Evolutionary conservation across 2,888 invertebrate genomes (phyloP).

Genomic region (Hipparchia semele): DNA sequence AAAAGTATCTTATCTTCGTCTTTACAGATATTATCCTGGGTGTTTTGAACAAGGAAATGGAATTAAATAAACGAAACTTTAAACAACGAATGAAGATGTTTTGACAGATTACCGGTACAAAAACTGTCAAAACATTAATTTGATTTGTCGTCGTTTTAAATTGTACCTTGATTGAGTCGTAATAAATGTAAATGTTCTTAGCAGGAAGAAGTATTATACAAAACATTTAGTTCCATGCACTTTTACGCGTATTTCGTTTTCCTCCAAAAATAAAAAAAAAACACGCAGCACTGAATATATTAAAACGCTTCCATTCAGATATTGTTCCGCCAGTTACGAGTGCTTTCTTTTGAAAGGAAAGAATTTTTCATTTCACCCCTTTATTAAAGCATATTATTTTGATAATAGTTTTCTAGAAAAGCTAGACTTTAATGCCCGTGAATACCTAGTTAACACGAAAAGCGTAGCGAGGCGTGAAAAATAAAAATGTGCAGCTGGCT

Average conservation of each 20-base stretch:
- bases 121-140: no score
- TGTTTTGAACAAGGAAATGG: no score
- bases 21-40: no score
- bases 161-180: no score
- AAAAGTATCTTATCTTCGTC: not conserved
- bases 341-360: slow-evolving; percentile 43
- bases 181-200: not conserved
- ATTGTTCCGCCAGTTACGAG: slow-evolving; percentile 29
- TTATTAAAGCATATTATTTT: slow-evolving; percentile 50
- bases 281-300: slow-evolving; percentile 25
- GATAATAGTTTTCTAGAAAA: slow-evolving; percentile 42
- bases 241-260: slow-evolving; percentile 16
- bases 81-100: no score
- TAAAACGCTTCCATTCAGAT: slow-evolving; percentile 28
- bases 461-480: slow-evolving; percentile 39
- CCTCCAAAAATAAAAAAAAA: slow-evolving; percentile 17
- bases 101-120: no score
- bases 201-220: slow-evolving; percentile 7
- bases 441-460: slow-evolving; percentile 46
- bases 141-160: no score
- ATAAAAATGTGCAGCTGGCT: slow-evolving; percentile 28
- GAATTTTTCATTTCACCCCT: slow-evolving; percentile 56
- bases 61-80: no score
- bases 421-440: slow-evolving; percentile 43
- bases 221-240: slow-evolving; percentile 3